Evolutionary conservation across 2,113 vertebrate species (phyloP).

Genomic region (Thymallus thymallus): DNA sequence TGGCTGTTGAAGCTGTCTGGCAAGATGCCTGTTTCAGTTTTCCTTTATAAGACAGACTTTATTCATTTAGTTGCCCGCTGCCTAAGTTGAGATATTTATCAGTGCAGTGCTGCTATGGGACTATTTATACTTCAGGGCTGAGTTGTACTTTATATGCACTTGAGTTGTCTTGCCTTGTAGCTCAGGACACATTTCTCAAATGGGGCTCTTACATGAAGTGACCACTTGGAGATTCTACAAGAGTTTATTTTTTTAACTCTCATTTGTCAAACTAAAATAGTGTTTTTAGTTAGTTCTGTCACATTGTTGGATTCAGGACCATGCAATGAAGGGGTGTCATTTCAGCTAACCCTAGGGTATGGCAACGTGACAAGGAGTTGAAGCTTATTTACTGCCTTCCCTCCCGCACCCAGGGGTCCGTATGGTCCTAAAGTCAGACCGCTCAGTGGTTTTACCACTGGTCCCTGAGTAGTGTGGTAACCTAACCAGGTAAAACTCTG

Average conservation of each 20-base stretch:
- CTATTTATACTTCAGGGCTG: conserved; percentile 9
- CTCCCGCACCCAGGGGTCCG: too few species aligned
- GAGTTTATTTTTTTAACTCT: neutral
- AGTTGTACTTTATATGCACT: conserved; percentile 1
- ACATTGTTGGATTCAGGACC: too few species aligned
- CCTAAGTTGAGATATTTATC: neutral
- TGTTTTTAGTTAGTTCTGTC: too few species aligned
- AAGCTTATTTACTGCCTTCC: too few species aligned
- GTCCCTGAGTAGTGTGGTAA: too few species aligned
- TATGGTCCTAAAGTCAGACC: too few species aligned
- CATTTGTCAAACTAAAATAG: neutral
- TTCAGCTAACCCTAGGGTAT: too few species aligned
- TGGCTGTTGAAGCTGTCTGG: neutral
- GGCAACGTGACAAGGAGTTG: too few species aligned
- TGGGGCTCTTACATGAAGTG: conserved; percentile 3
- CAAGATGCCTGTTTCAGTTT: neutral
- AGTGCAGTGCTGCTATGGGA: neutral
- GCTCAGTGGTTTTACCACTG: too few species aligned
- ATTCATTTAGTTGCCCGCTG: neutral
- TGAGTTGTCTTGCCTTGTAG: neutral
- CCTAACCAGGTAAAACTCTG: too few species aligned
- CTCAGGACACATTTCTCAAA: neutral
- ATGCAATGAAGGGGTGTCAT: too few species aligned
- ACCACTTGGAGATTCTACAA: neutral
- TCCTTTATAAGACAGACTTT: neutral